Conservation (phyloP, 2,113 vertebrate species). For the Ovis canadensis region DNA sequence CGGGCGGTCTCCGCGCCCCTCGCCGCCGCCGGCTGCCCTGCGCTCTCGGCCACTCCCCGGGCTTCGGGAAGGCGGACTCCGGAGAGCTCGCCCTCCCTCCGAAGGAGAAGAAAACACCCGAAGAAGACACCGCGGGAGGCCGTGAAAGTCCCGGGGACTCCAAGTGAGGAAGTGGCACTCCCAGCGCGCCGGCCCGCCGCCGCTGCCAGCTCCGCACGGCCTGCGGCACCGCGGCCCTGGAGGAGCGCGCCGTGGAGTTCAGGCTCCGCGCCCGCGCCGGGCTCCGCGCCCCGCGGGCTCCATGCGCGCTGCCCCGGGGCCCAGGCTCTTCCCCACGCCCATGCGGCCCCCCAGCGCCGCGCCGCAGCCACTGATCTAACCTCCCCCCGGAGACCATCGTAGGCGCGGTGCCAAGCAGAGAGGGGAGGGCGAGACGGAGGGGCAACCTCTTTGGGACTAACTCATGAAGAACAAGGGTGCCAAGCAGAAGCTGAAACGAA, state of each 20-base stretch:
- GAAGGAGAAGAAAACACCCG: background rate
- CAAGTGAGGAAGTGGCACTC: conserved; percentile 60
- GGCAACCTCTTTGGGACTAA: conserved; percentile 83
- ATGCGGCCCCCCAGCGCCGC: conserved; percentile 71
- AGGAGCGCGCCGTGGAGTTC: conserved; percentile 67
- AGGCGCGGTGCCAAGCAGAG: conserved; percentile 66
- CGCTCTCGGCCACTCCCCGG: background rate
- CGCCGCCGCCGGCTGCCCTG: conserved; percentile 38
- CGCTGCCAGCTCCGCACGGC: conserved; percentile 66
- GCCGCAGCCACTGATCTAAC: conserved; percentile 70
- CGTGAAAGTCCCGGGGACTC: conserved; percentile 67
- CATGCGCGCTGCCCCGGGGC: conserved; percentile 70
- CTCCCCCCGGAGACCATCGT: conserved; percentile 52
- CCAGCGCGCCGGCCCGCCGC: conserved; percentile 14
- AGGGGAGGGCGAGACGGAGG: conserved; percentile 78
- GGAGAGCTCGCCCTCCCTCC: background rate
- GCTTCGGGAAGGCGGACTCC: background rate
- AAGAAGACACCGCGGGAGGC: conserved; percentile 56
- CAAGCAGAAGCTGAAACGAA: conserved; percentile 96
- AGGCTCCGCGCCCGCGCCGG: conserved; percentile 68
- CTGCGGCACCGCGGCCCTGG: conserved; percentile 67
- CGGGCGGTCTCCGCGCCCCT: background rate
- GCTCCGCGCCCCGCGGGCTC: conserved; percentile 72
- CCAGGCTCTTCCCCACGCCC: conserved; percentile 55
- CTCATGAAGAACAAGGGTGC: conserved; percentile 99